These are phyloP conservation scores for Strongylocentrotus purpuratus DNA, from an alignment of 35 echinoderm and acorn worm genomes.

Conservation along the genomic window DNA sequence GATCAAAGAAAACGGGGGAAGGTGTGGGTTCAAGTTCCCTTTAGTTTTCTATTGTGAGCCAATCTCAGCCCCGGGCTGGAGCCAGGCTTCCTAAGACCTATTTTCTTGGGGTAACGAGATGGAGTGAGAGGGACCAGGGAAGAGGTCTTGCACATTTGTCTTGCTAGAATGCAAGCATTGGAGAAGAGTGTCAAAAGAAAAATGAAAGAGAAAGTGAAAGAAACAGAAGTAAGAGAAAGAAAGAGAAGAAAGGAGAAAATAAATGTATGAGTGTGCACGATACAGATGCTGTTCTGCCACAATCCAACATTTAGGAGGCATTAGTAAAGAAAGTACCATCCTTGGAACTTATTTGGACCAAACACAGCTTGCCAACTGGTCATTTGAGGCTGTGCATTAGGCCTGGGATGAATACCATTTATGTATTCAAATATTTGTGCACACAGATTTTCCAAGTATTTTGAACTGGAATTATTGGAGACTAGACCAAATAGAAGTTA, in stretches of 20 bases:
- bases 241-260: no score
- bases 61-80: constrained; percentile 1
- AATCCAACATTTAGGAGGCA: neutral
- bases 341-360: neutral
- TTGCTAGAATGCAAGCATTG: neutral
- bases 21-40: constrained; percentile 48
- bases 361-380: neutral
- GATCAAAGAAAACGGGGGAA: constrained; percentile 40
- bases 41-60: constrained; percentile 33
- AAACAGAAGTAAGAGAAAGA: no score
- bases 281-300: neutral
- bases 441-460: no score
- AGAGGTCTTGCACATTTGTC: neutral
- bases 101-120: neutral
- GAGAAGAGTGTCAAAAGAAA: neutral
- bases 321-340: no score
- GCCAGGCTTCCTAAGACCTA: neutral
- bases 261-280: neutral
- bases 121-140: neutral
- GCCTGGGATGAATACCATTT: no score
- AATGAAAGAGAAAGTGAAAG: neutral
- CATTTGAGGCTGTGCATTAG: no score
- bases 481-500: no score
- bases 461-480: no score
- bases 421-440: no score